phyloP scores from a whole-genome alignment of 2,113 vertebrate genomes.

The Meriones unguiculatus region DNA sequence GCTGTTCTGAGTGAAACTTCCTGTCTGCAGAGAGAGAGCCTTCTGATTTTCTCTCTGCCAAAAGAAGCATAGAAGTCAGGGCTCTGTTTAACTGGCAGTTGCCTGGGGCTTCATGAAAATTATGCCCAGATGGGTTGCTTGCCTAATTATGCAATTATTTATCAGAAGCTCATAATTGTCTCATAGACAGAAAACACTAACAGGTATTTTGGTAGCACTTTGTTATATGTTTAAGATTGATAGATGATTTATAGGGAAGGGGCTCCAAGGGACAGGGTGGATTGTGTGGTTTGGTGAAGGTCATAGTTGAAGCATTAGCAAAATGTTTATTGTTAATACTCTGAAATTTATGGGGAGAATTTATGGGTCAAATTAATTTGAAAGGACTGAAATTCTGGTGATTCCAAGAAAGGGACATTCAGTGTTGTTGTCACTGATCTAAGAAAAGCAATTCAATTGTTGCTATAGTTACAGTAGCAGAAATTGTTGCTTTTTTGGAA shows the following conservation, averaged over 20 bases:
- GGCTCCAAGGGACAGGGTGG: not conserved
- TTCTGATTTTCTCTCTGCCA: not conserved
- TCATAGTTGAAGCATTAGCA: not conserved
- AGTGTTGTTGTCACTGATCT: not conserved
- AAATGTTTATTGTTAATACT: not conserved
- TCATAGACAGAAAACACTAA: not conserved
- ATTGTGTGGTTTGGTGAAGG: not conserved
- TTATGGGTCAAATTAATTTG: not conserved
- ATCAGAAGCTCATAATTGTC: not conserved
- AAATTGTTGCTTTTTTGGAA: not conserved
- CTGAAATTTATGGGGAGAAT: not conserved
- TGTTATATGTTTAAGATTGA: not conserved
- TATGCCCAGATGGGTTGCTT: not conserved
- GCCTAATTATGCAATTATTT: not conserved
- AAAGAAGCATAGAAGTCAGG: slow-evolving; percentile 20
- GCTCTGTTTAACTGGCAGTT: not conserved
- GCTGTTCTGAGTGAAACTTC: not conserved
- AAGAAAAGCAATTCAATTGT: not conserved
- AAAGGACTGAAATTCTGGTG: not conserved
- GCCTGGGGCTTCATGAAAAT: not conserved
- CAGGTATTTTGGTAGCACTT: slow-evolving; percentile 17
- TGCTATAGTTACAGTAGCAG: not conserved
- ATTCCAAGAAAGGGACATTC: not conserved
- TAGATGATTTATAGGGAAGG: not conserved
- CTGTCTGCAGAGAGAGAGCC: not conserved